Percentiles rank a stretch among this genome's conserved stretches.
Evolutionary conservation across 2,888 invertebrate species (phyloP).

Genomic region (Acleris sparsana): DNA sequence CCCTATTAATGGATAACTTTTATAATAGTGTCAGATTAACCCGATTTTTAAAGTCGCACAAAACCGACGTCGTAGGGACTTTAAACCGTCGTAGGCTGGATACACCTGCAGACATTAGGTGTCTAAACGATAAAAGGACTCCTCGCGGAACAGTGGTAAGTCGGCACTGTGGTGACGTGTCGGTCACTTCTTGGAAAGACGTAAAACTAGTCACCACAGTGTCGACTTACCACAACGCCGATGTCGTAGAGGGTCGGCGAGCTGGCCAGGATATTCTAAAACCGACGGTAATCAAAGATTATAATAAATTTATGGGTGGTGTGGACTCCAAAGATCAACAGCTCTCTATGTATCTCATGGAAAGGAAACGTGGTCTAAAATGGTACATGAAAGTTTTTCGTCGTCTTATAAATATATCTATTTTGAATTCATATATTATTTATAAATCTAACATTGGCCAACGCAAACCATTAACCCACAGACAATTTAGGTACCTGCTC

Average conservation of each 20-base stretch:
- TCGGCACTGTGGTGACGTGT: slow-evolving; percentile 21
- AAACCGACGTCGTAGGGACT: neutral
- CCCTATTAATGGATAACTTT: slow-evolving; percentile 19
- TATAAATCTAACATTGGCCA: too few species aligned
- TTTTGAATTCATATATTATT: neutral
- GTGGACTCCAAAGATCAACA: slow-evolving; percentile 17
- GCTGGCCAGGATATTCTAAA: neutral
- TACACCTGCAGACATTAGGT: neutral
- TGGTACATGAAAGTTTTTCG: slow-evolving; percentile 23
- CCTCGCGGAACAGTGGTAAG: slow-evolving; percentile 1
- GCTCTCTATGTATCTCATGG: slow-evolving; percentile 13
- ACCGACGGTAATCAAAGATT: neutral
- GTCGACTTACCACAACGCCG: slow-evolving; percentile 20
- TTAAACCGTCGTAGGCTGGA: neutral
- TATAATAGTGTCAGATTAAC: slow-evolving; percentile 5
- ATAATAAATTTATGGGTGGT: slow-evolving; percentile 1
- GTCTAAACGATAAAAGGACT: neutral
- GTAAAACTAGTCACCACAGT: slow-evolving; percentile 1
- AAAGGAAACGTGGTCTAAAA: slow-evolving; percentile 15
- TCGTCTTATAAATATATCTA: neutral
- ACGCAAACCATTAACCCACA: neutral
- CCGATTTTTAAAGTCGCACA: slow-evolving; percentile 1
- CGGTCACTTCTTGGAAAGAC: slow-evolving; percentile 11
- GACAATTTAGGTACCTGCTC: too few species aligned
- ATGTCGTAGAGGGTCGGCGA: neutral